Base-by-base conservation (phyloP, 2,888 invertebrate genomes). In the Fissipunctia ypsillon region DNA sequence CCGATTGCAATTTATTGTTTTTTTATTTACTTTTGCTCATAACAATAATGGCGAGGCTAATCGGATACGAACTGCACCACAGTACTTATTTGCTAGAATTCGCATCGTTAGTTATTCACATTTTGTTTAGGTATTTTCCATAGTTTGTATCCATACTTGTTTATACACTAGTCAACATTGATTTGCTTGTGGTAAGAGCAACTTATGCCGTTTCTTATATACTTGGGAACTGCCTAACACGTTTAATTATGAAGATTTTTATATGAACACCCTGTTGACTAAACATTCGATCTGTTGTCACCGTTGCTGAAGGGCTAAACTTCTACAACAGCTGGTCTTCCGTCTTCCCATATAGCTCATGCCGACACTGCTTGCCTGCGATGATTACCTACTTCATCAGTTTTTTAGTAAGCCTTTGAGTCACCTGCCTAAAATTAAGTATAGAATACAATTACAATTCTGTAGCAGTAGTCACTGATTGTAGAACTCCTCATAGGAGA, bases 1-100 rank as follows among this genome's bases (percentile, higher is more conserved):
- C 94, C 91, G 91, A 89, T 90, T 90, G 87, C 81, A 78, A 80
- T 88, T 88, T 88, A 88, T 89, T 91, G 88, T 89, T 90, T 90
- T 91, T 90, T 88, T 86, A 84, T 87, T 80, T 81, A 78, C 77
- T 63, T 73, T 67, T 75, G 75, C 76, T 57, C 54, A 25, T 65
- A 80, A 77, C 68, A 70, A 76, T 66, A 80, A 74, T 72, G 69
- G 71, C 67, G 54, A 16, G 22, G 35, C 75, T 28, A 74, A 81
- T 85, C 60, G 52, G 63, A 28, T 78, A 73, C 25, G 59, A 50
- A 65, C 54, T 50, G 3, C 12, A 59, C 0, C 16, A 31, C 28
- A 52, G n/a, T n/a, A 35, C 19, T 45, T 66, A 65, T 69, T 69
- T 81, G 31, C 38, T 66, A 5, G 57, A 68, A 69, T 72, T 61